Percentiles rank a stretch among this genome's conserved stretches.
Evolutionary conservation across 1,140 invertebrate species (phyloP).

Genomic region (Periplaneta americana): DNA sequence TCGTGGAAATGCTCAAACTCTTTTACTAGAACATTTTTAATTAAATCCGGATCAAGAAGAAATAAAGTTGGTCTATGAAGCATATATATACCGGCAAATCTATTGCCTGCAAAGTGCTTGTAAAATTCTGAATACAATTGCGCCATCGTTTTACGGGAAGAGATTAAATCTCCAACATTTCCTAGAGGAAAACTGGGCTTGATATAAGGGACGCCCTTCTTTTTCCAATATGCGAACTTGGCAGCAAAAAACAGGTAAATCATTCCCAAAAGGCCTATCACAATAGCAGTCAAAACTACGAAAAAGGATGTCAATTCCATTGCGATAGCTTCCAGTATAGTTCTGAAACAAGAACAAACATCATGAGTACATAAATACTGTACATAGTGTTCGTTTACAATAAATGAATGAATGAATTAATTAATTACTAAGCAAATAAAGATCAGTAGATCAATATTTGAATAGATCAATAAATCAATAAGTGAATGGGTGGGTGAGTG

Average conservation of each 20-base stretch:
- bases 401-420: too few species aligned
- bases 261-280: neutral
- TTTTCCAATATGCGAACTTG: slow-evolving; percentile 39
- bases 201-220: slow-evolving; percentile 31
- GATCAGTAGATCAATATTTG: too few species aligned
- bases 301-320: neutral
- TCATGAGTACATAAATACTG: too few species aligned
- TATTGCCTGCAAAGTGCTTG: neutral
- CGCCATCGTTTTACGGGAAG: neutral
- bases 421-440: too few species aligned
- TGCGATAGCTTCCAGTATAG: too few species aligned
- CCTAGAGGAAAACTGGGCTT: slow-evolving; percentile 33
- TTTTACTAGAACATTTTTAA: slow-evolving; percentile 42
- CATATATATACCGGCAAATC: neutral
- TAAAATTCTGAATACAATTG: neutral
- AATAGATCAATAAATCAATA: too few species aligned
- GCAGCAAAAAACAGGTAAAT: slow-evolving; percentile 23
- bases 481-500: too few species aligned
- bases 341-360: too few species aligned
- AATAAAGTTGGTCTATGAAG: neutral
- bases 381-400: too few species aligned
- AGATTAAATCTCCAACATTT: slow-evolving; percentile 23
- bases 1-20: slow-evolving; percentile 42
- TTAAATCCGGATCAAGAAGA: slow-evolving; percentile 36
- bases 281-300: neutral